Evolutionary conservation across 2,888 invertebrate species (phyloP).

Genomic region (Leptinotarsa juncta): DNA sequence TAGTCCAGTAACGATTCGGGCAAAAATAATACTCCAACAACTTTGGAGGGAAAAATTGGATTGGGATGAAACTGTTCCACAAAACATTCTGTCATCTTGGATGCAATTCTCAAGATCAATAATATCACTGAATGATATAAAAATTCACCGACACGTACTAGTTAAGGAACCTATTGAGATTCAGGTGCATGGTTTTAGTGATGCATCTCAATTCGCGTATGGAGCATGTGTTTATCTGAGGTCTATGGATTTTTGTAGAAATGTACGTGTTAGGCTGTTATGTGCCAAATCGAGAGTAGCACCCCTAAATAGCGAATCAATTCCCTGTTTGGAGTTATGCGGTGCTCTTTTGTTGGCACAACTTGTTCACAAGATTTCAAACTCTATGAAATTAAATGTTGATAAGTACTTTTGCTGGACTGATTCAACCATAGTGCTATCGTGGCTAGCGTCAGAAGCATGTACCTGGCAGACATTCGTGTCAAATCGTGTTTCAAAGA

Average conservation of each 20-base stretch:
- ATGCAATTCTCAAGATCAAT: conserved; percentile 25
- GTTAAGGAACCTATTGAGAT: conserved; percentile 15
- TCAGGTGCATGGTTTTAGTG: conserved; percentile 41
- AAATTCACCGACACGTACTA: conserved; percentile 32
- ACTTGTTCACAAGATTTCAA: conserved; percentile 32
- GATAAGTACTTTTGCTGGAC: conserved; percentile 41
- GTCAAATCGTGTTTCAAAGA: conserved; percentile 47
- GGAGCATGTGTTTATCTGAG: conserved; percentile 41
- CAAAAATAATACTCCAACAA: conserved; percentile 45
- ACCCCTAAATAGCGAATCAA: conserved; percentile 34
- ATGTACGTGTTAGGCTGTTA: conserved; percentile 29
- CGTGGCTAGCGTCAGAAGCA: conserved; percentile 45
- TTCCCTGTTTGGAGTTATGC: conserved; percentile 42
- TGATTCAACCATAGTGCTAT: conserved; percentile 50
- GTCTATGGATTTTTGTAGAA: conserved; percentile 22
- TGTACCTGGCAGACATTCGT: conserved; percentile 51
- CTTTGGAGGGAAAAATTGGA: conserved; percentile 42
- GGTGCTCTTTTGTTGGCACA: conserved; percentile 42
- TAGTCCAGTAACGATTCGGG: conserved; percentile 45
- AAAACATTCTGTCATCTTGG: conserved; percentile 27
- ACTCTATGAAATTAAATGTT: conserved; percentile 31
- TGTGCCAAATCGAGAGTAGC: conserved; percentile 45
- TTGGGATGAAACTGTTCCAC: conserved; percentile 47
- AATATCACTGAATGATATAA: conserved; percentile 27
- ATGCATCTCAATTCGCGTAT: conserved; percentile 38